phyloP scores from a whole-genome alignment of 2,888 invertebrate species.

The Acrocyrtus sp. region DNA sequence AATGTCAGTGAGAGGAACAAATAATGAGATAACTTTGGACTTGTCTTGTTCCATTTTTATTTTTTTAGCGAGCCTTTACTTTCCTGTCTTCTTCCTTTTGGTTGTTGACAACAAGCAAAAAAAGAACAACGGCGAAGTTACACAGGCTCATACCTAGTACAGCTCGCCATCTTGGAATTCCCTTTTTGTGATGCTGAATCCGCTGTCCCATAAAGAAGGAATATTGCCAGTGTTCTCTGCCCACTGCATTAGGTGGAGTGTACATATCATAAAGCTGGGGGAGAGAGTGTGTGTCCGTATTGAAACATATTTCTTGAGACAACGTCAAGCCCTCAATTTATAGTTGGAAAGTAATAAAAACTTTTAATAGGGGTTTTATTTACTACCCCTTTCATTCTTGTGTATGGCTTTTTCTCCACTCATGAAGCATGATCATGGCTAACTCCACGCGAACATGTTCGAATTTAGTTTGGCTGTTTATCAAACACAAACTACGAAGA shows the following conservation, averaged over 20 bases:
- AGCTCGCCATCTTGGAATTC: no score
- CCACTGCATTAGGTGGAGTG: no score
- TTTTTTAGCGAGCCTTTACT: no score
- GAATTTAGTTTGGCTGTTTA: constrained; percentile 17
- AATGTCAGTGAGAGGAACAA: constrained; percentile 44
- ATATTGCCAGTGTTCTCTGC: constrained; percentile 7
- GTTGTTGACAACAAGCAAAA: constrained; percentile 43
- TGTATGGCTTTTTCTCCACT: constrained; percentile 37
- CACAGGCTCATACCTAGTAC: constrained; percentile 37
- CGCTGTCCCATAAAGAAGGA: constrained; percentile 16
- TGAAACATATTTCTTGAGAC: constrained; percentile 39
- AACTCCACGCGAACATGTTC: constrained; percentile 14
- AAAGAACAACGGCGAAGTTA: constrained; percentile 39
- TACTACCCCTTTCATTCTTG: constrained; percentile 43
- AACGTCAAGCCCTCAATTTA: constrained; percentile 54
- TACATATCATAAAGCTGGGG: no score
- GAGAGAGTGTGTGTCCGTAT: constrained; percentile 14
- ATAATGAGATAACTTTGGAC: constrained; percentile 54
- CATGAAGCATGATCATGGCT: constrained; percentile 13
- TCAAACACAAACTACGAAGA: constrained; percentile 12
- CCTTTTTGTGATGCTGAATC: constrained; percentile 21
- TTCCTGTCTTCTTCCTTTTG: neutral
- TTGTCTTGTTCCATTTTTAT: constrained; percentile 43
- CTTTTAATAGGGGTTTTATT: constrained; percentile 59
- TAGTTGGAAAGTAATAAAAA: constrained; percentile 55